Conservation (phyloP, 2,113 vertebrate genomes). For the Agelaius phoeniceus region DNA sequence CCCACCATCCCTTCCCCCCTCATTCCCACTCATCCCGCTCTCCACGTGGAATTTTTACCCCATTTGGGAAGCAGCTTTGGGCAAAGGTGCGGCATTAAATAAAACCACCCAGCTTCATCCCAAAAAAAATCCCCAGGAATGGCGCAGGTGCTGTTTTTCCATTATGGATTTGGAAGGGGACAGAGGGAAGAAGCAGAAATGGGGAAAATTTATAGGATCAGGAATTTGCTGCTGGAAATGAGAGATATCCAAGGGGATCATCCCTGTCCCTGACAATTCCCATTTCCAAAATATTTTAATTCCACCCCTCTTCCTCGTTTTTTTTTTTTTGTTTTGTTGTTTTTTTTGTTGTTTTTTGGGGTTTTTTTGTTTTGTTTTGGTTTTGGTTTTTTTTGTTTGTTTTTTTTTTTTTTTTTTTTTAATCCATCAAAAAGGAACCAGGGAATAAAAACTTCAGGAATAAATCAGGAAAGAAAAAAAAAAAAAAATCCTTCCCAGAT, state of each 20-base stretch:
- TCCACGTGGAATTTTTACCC: neutral
- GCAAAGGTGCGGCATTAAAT: accelerated
- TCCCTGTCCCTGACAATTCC: neutral
- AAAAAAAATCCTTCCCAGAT: neutral
- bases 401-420: no score
- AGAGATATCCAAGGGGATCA: neutral
- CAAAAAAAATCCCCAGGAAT: neutral
- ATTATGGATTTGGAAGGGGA: neutral
- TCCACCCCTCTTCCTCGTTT: neutral
- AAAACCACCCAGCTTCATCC: accelerated
- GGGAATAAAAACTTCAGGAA: neutral
- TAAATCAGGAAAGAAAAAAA: neutral
- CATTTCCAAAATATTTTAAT: accelerated
- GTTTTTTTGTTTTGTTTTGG: no score
- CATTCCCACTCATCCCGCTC: neutral
- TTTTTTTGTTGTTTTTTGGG: no score
- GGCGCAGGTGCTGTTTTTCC: accelerated
- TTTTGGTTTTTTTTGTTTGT: no score
- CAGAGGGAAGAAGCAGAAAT: neutral
- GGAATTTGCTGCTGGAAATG: neutral
- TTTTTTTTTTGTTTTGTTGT: no score
- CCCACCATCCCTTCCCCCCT: neutral
- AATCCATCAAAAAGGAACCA: neutral
- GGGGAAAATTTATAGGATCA: accelerated
- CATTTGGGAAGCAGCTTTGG: neutral